Conservation (phyloP, 2,888 invertebrate species). For the Sclerodermus sp. region DNA sequence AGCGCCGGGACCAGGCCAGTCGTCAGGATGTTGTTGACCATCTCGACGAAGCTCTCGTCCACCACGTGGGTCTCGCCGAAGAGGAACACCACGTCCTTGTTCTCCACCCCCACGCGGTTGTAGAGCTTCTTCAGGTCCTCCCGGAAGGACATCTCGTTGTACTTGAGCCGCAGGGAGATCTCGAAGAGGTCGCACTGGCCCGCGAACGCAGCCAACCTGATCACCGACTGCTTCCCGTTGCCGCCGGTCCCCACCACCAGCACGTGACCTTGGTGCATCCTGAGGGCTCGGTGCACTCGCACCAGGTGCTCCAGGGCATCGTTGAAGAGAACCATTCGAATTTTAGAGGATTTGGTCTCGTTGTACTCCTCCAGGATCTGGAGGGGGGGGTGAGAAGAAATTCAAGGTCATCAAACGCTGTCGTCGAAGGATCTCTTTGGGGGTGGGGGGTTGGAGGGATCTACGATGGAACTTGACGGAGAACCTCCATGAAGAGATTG, state of each 20-base stretch:
- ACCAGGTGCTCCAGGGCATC: conserved; percentile 91
- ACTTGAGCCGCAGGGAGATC: conserved; percentile 82
- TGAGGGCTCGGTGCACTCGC: conserved; percentile 79
- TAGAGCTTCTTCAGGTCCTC: conserved; percentile 85
- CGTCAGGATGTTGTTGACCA: conserved; percentile 89
- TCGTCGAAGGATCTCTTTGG: too few relatives aligned
- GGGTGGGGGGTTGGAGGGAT: too few relatives aligned
- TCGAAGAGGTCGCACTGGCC: conserved; percentile 82
- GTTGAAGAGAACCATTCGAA: conserved; percentile 86
- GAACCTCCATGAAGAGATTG: conserved; percentile 85
- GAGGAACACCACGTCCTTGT: conserved; percentile 78
- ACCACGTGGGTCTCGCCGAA: conserved; percentile 82
- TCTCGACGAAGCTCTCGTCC: conserved; percentile 83
- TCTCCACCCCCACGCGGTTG: conserved; percentile 74
- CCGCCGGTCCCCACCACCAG: conserved; percentile 88
- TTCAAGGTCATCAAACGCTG: too few relatives aligned
- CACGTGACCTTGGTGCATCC: conserved; percentile 82
- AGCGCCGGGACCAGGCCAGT: conserved; percentile 86
- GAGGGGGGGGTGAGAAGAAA: too few relatives aligned
- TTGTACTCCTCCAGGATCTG: conserved; percentile 85
- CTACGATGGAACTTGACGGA: too few relatives aligned
- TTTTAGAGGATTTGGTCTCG: conserved; percentile 68
- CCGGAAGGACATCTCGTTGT: conserved; percentile 79
- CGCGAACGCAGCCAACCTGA: conserved; percentile 79
- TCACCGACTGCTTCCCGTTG: conserved; percentile 83